phyloP scores from a whole-genome alignment of 2,888 invertebrate genomes.

The Tenthredo amoena region DNA sequence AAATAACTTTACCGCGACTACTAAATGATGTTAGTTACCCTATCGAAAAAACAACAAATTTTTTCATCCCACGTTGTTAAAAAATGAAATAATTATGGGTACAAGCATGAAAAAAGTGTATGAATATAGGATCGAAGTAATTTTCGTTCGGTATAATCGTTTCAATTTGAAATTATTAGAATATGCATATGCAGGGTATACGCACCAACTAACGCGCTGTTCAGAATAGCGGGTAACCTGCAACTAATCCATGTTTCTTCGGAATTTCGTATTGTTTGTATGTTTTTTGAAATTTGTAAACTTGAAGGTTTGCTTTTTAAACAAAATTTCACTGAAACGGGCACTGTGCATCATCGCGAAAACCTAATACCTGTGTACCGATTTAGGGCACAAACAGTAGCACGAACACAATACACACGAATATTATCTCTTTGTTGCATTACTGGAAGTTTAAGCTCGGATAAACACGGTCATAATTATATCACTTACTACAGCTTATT shows the following conservation, averaged over 20 bases:
- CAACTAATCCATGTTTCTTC: background rate
- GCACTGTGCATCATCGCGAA: too few relatives aligned
- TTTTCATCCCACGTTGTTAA: too few relatives aligned
- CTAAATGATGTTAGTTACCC: too few relatives aligned
- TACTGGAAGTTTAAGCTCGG: background rate
- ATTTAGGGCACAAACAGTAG: background rate
- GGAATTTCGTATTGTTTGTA: background rate
- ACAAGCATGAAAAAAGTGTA: background rate
- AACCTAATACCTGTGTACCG: background rate
- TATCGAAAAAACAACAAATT: too few relatives aligned
- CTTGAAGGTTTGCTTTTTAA: background rate
- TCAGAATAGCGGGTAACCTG: background rate
- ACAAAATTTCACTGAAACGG: background rate
- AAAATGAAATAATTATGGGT: background rate
- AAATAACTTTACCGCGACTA: too few relatives aligned
- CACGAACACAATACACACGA: background rate
- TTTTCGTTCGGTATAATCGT: background rate
- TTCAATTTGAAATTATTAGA: background rate
- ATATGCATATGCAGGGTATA: background rate
- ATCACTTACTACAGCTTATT: background rate
- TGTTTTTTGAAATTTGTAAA: background rate
- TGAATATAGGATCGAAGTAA: background rate
- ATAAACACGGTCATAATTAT: background rate
- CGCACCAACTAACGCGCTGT: background rate
- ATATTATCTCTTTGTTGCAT: background rate